Percentiles rank a stretch among this genome's conserved stretches.
Evolutionary conservation across 2,797 vertebrate genomes (phyloP).

Genomic region (Kryptolebias ocellatus): DNA sequence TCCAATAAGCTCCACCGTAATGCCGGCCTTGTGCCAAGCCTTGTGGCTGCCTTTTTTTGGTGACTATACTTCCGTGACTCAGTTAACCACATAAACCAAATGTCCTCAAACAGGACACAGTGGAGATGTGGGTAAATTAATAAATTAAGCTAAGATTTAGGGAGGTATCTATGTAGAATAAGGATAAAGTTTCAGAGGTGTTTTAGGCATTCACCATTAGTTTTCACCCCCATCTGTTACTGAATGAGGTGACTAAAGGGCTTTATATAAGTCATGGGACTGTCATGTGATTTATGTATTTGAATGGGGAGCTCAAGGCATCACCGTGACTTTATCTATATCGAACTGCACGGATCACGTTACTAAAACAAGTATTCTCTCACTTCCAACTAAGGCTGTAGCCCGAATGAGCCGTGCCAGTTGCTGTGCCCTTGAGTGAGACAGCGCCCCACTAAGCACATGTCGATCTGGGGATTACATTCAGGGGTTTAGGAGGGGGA

Average conservation of each 20-base stretch:
- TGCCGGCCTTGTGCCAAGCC: constrained; percentile 62
- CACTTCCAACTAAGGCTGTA: constrained; percentile 73
- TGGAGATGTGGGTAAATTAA: constrained; percentile 50
- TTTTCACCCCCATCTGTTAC: constrained; percentile 75
- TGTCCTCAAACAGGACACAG: constrained; percentile 36
- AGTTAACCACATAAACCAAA: constrained; percentile 49
- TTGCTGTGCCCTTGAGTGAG: constrained; percentile 81
- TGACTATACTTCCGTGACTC: constrained; percentile 45
- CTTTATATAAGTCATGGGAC: constrained; percentile 75
- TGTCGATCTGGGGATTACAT: constrained; percentile 79
- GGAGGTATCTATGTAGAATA: constrained; percentile 46
- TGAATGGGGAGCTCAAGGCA: constrained; percentile 60
- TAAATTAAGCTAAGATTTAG: constrained; percentile 69
- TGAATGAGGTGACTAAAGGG: constrained; percentile 62
- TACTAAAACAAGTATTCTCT: constrained; percentile 71
- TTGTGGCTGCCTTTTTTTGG: constrained; percentile 39
- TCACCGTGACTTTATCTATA: constrained; percentile 57
- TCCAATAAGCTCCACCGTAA: constrained; percentile 79
- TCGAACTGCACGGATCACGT: constrained; percentile 65
- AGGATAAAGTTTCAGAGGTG: constrained; percentile 69
- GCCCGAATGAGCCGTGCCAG: constrained; percentile 67
- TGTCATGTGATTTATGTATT: constrained; percentile 60
- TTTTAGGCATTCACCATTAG: constrained; percentile 67
- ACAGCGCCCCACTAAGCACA: constrained; percentile 73
- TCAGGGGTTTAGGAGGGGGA: constrained; percentile 72